Evolutionary conservation across 2,888 invertebrate species (phyloP), one percentile per base, ranked within the genome.

Genomic region (Euplexia lucipara): DNA sequence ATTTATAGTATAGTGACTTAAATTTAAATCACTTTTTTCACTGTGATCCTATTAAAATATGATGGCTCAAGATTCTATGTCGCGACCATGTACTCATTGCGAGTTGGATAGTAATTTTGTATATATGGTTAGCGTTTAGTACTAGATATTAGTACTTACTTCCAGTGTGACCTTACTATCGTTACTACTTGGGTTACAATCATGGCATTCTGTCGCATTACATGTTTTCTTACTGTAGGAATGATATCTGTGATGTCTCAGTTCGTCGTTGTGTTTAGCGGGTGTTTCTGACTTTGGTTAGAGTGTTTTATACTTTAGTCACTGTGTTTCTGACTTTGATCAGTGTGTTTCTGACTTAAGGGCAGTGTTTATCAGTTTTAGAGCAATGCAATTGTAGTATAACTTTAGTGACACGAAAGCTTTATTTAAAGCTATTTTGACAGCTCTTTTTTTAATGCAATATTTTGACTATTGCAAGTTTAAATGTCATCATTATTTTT

Each of bases 31-130:
- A 95, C 95, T 94, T 92, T 94, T 92, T 95, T 94, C 95, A 95
- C 95, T 95, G 95, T 95, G 95, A 95, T 95, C 95, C 95, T 95
- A 94, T 91, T 92, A 92, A 91, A 92, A 90, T 91, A 85, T 93
- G 90, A 93, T 84, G 90, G 95, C 95, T 95, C 95, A 94, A 94
- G 88, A 86, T 90, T 91, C 91, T 89, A 88, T 89, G 91, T 91
- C 87, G 92, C 92, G 90, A 92, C 91, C 92, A 90, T 86, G 76
- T 84, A 82, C 83, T 85, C 84, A 74, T 72, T 81, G 83, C 86
- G 83, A 83, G 83, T 69, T 68, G 75, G 75, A 83, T 87, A 89
- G 89, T 88, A 87, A 88, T 87, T 87, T 88, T 93, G 93, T 93
- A 93, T 81, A 93, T 92, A 93, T 79, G 79, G 80, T 83, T 91